Evolutionary conservation across 2,113 vertebrate species (phyloP).

Genomic region (Cottus gobio): DNA sequence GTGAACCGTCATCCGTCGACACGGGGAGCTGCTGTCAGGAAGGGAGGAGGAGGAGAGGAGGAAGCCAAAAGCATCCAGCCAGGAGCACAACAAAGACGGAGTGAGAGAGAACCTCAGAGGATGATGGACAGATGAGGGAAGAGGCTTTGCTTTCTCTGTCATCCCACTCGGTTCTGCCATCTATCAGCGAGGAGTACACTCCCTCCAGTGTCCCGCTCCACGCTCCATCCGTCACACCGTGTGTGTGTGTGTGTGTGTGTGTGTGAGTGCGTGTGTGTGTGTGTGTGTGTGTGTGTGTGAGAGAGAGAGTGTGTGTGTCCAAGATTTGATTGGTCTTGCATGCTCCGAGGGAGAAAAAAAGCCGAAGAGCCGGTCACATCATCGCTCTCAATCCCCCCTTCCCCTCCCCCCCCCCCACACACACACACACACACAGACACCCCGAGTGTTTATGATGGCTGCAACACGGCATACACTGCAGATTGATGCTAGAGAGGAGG

Average conservation of each 20-base stretch:
- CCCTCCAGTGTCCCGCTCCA: conserved; percentile 46
- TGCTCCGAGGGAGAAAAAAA: conserved; percentile 22
- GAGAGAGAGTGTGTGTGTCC: conserved; percentile 18
- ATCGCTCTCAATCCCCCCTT: conserved; percentile 7
- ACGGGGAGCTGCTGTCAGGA: conserved; percentile 39
- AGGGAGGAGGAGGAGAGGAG: neutral
- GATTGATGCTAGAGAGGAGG: conserved; percentile 32
- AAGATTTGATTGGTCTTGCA: conserved; percentile 47
- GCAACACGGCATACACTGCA: conserved; percentile 32
- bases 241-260: neutral
- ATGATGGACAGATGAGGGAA: conserved; percentile 68
- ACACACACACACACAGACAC: no score
- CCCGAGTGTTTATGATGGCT: conserved; percentile 30
- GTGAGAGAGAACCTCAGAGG: conserved; percentile 28
- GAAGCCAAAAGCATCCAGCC: conserved; percentile 8
- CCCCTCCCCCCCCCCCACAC: no score
- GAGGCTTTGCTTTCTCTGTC: conserved; percentile 65
- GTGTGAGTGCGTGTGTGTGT: conserved; percentile 12
- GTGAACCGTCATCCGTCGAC: conserved; percentile 43
- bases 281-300: neutral
- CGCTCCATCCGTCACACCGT: conserved; percentile 53
- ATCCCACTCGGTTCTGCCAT: conserved; percentile 59
- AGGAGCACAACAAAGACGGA: conserved; percentile 39
- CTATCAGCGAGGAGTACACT: conserved; percentile 51
- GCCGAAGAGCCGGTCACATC: conserved; percentile 34